These are phyloP conservation scores for Azorinus chamasolen DNA, from an alignment of 2,888 invertebrate genomes.

Conservation along the genomic window DNA sequence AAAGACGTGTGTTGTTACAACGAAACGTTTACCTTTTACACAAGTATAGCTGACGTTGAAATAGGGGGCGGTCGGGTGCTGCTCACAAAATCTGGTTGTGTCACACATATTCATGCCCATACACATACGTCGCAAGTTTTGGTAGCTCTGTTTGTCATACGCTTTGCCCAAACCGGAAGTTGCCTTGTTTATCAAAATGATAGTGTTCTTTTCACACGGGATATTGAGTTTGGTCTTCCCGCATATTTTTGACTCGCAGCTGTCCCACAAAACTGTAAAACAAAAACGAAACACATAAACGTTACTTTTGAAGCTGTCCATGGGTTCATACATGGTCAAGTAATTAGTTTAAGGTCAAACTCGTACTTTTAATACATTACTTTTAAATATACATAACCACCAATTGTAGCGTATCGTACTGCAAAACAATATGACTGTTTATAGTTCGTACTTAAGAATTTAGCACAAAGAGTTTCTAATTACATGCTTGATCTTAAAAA, in stretches of 20 bases:
- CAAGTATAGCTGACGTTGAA: constrained; percentile 59
- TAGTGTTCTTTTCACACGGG: constrained; percentile 43
- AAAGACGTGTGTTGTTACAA: no score
- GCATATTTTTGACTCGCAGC: constrained; percentile 51
- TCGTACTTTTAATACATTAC: no score
- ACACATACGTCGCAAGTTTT: constrained; percentile 53
- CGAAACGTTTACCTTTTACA: constrained; percentile 39
- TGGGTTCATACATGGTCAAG: no score
- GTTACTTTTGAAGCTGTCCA: no score
- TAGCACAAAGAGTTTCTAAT: no score
- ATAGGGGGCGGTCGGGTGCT: constrained; percentile 16
- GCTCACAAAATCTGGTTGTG: constrained; percentile 43
- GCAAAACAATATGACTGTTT: no score
- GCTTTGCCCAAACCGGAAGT: constrained; percentile 35
- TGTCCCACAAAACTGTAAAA: constrained; percentile 54
- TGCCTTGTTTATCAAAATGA: constrained; percentile 54
- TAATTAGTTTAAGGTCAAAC: no score
- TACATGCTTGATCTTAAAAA: no score
- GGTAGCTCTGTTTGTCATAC: constrained; percentile 36
- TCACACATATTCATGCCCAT: constrained; percentile 49
- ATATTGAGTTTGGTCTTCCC: constrained; percentile 35
- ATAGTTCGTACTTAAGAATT: no score
- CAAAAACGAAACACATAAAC: neutral
- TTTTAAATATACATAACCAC: no score
- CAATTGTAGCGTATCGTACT: no score